These are phyloP conservation scores for Peromyscus eremicus DNA, from an alignment of 2,797 vertebrate genomes.

Conservation along the genomic window DNA sequence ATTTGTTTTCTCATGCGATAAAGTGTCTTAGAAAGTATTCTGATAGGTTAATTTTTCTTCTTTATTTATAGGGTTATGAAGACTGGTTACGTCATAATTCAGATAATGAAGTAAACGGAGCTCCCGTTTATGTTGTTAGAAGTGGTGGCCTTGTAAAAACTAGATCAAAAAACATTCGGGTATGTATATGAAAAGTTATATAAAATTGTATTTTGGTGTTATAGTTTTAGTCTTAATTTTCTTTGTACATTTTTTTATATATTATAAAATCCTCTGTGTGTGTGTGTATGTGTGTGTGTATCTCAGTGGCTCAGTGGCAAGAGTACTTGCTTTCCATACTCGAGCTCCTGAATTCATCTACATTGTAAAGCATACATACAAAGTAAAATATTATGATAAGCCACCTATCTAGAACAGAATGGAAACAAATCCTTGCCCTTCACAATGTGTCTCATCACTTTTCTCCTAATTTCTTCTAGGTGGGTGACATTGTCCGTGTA, in stretches of 20 bases:
- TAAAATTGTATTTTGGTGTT: constrained; percentile 18
- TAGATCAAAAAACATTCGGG: constrained; percentile 97
- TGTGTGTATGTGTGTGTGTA: no score
- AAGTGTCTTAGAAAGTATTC: not conserved
- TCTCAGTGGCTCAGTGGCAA: not conserved
- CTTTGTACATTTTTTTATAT: not conserved
- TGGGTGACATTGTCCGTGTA: constrained; percentile 99
- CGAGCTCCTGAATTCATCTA: not conserved
- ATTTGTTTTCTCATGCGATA: not conserved
- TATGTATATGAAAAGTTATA: constrained; percentile 84
- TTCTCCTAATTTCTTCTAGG: constrained; percentile 87
- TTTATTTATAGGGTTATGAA: constrained; percentile 90
- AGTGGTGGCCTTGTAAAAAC: constrained; percentile 99
- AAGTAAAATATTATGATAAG: not conserved
- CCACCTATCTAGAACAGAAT: not conserved
- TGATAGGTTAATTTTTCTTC: not conserved
- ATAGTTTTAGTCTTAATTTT: constrained; percentile 16
- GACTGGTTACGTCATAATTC: constrained; percentile 99
- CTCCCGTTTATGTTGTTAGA: constrained; percentile 98
- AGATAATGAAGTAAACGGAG: constrained; percentile 99
- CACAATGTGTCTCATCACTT: constrained; percentile 44
- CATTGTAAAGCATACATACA: not conserved
- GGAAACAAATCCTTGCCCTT: constrained; percentile 51
- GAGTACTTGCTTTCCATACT: not conserved
- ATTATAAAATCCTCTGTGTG: not conserved